phyloP scores from a whole-genome alignment of 2,888 invertebrate genomes.

The Acleris laterana region DNA sequence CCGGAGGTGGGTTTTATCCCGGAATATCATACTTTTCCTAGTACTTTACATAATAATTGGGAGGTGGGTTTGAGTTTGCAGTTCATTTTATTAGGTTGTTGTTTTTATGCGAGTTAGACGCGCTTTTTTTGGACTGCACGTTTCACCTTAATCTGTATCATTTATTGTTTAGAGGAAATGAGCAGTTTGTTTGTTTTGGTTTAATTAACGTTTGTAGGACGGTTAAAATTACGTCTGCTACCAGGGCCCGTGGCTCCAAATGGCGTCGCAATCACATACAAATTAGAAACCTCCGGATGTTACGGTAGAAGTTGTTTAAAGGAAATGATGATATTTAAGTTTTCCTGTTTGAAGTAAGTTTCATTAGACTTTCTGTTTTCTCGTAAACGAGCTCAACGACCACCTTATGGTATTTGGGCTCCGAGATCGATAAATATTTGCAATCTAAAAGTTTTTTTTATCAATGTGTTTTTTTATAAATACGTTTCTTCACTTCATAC shows the following conservation, averaged over 20 bases:
- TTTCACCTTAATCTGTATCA: slow-evolving; percentile 15
- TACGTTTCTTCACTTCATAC: too few species aligned
- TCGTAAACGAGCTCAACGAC: too few species aligned
- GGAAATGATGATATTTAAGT: slow-evolving; percentile 10
- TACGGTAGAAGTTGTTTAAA: background rate
- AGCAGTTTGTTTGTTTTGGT: slow-evolving; percentile 29
- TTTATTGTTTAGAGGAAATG: slow-evolving; percentile 34
- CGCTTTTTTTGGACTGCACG: background rate
- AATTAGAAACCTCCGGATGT: background rate
- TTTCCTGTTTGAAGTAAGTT: slow-evolving; percentile 9
- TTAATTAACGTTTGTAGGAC: slow-evolving; percentile 30
- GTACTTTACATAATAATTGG: too few species aligned
- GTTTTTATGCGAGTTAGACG: too few species aligned
- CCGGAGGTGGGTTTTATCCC: too few species aligned
- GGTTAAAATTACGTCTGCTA: slow-evolving; percentile 7
- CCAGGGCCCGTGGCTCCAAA: slow-evolving; percentile 19
- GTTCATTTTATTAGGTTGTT: too few species aligned
- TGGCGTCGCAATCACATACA: background rate
- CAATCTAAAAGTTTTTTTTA: background rate
- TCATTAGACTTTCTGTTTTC: too few species aligned
- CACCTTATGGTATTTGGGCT: too few species aligned
- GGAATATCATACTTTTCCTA: too few species aligned
- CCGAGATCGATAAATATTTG: background rate
- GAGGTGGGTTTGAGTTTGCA: too few species aligned
- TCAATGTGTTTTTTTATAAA: too few species aligned